Evolutionary conservation across 2,113 vertebrate species (phyloP).

Genomic region (Rhinolophus ferrumequinum): DNA sequence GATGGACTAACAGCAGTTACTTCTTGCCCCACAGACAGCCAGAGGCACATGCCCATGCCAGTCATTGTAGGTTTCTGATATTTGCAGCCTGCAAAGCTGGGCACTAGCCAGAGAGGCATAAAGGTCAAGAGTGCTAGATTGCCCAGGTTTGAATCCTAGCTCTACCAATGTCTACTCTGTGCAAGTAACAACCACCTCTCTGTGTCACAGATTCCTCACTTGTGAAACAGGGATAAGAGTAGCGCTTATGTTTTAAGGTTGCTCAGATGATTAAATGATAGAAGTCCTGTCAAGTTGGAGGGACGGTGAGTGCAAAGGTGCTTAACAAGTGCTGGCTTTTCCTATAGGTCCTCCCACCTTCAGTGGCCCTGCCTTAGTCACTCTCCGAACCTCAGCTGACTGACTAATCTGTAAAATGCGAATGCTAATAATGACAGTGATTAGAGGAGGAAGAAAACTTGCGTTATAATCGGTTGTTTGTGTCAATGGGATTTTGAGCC

Average conservation of each 20-base stretch:
- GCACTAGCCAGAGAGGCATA: neutral
- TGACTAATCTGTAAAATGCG: neutral
- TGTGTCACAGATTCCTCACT: neutral
- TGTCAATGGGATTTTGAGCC: neutral
- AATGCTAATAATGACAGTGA: neutral
- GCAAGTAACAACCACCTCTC: neutral
- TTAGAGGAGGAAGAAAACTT: neutral
- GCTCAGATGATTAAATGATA: neutral
- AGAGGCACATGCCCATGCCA: neutral
- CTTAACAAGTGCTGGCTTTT: neutral
- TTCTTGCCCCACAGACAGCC: neutral
- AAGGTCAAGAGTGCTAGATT: neutral
- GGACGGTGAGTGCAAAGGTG: fast-evolving
- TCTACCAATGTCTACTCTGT: neutral
- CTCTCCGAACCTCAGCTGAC: neutral
- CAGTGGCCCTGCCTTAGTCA: neutral
- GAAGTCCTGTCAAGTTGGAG: neutral
- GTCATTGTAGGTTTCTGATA: neutral
- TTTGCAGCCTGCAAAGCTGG: neutral
- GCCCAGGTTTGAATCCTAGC: neutral
- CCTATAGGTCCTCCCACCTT: neutral
- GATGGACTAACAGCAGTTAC: neutral
- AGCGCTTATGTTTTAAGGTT: neutral
- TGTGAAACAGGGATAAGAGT: neutral
- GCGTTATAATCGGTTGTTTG: neutral